Percentiles rank a stretch among this genome's conserved stretches.
Evolutionary conservation across 2,113 vertebrate species (phyloP).

Genomic region (Cryptomyrus ogoouensis): DNA sequence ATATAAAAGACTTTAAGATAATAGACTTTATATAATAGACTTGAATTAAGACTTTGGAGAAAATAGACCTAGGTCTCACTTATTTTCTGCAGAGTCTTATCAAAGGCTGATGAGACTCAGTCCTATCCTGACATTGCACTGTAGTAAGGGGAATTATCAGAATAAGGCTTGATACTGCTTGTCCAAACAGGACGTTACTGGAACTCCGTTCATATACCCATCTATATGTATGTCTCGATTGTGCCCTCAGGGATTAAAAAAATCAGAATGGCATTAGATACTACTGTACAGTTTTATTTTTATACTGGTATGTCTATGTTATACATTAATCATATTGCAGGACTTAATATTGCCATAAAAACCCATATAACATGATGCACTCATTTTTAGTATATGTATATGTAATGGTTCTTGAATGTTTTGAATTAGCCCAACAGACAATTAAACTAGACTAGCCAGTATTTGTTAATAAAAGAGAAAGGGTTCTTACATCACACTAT

Average conservation of each 20-base stretch:
- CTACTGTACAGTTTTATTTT: not conserved
- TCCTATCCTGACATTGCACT: not conserved
- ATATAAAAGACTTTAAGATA: not conserved
- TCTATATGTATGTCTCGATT: constrained; percentile 21
- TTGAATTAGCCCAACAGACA: not conserved
- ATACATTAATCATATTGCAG: not conserved
- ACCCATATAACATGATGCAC: not conserved
- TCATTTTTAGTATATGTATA: not conserved
- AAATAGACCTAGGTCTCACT: not conserved
- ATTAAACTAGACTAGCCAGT: not conserved
- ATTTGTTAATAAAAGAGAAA: not conserved
- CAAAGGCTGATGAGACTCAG: not conserved
- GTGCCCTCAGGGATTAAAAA: constrained; percentile 48
- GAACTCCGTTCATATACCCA: constrained; percentile 13
- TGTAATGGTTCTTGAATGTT: not conserved
- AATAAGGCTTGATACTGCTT: not conserved
- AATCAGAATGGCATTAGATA: not conserved
- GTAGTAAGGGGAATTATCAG: not conserved
- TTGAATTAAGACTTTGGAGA: not conserved
- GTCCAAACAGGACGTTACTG: not conserved
- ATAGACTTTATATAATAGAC: not conserved
- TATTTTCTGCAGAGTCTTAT: not conserved
- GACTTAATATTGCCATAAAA: not conserved
- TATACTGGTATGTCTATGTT: not conserved
- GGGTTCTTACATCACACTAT: not conserved